Evolutionary conservation across 2,113 vertebrate genomes (phyloP), one percentile per base, ranked within the genome.

Genomic region (Oryzias javanicus): DNA sequence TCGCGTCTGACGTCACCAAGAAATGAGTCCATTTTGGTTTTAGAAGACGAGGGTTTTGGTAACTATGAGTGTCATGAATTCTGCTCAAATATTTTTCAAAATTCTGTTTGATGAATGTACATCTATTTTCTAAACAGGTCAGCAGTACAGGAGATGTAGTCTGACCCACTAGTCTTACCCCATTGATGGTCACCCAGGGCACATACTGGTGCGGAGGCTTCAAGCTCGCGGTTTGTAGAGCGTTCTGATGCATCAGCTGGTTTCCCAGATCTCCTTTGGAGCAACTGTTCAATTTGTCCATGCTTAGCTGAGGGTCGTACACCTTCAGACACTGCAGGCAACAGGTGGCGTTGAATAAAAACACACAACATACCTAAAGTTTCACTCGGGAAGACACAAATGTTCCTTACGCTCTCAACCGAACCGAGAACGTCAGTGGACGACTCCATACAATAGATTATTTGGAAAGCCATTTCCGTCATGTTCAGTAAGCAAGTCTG

Each of bases 151-250:
- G 2, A 8, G 44, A 46, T 46, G 44, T 54, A 8, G 19, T 42
- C 6, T 17, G 12, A 27, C 25, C 25, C 5, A 5, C 25, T 27
- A 27, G 25, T 41, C 85, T 79, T 85, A 97, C 96, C 91, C 93
- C 94, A 0, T 98, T 93, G 66, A 99, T 22, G 22, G 94, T 88
- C n/a, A 98, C 69, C 97, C 97, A 99, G 50, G 97, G 96, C 50
- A 98, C 96, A 1, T 92, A 99, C 0, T 91, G 0, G 20, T 98
- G 96, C 0, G 91, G 90, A 0, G 97, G 97, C 0, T 90, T 57
- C 24, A 99, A 87, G 0, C 89, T 89, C 0, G 62, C 2, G 0
- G 96, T 99, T 54, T 70, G 60, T 59, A 93, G 62, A 0, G 97
- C 96, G 0, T 98, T 98, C 45, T 14, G 25, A 53, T 98, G 97